Base-by-base conservation (phyloP, 1,140 invertebrate genomes). In the Drosophila sucinea region DNA sequence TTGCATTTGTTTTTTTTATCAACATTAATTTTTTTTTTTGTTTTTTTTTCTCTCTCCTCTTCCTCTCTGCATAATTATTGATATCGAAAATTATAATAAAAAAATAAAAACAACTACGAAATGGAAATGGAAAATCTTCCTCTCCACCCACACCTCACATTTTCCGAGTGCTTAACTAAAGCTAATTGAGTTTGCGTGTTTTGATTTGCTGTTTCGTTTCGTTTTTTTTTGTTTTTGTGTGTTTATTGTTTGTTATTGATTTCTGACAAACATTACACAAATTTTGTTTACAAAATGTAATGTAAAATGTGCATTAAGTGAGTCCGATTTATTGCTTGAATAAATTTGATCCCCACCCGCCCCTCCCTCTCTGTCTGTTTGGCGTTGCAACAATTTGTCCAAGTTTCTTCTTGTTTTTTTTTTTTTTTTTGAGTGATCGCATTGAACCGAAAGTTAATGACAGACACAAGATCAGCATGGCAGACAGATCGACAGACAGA, bases 151-250 rank as follows among this genome's bases (percentile, higher is more conserved):
- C 7, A 5, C 2, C 23, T 27, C 23, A 27, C 23, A 51, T 51
- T 51, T 51, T 51, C 44, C 44, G 23, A 51, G 7, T 51, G 25
- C 44, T 63, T 68, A 67, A 74, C 67, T 84, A 74, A 77, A 70
- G 47, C 83, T 86, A 86, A 86, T 86, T 86, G 83, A 83, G 79
- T 89, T 86, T 86, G 83, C 83, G 83, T 86, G 83, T 51, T 51
- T 51, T 51, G 44, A 51, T 86, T 73, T 83, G 68, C 63, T 80
- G 76, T 76, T 51, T 27, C 67, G 79, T 73, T 87, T 69, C 77
- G 70, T 75, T 77, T 81, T 69, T 81, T 47, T 67, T 67, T 56
- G n/a, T 38, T 27, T 73, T 57, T 57, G 33, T 63, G 70, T 61
- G 70, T 72, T 67, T 73, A 61, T 74, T 67, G 66, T 74, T 74